Evolutionary conservation across 1,140 invertebrate species (phyloP).

Genomic region (Euglossa dilemma): DNA sequence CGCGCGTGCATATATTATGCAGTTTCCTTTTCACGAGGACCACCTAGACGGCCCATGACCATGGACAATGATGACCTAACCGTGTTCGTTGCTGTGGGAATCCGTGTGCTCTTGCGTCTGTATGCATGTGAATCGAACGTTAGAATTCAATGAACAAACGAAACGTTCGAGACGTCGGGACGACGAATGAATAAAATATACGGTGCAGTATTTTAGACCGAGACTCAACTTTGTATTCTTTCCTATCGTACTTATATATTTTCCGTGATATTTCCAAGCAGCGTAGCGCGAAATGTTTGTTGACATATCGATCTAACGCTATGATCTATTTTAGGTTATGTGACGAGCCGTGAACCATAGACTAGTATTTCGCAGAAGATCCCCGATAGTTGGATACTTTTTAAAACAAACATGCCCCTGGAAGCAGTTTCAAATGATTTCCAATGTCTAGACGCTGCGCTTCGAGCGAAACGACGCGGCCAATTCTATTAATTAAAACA

Average conservation of each 20-base stretch:
- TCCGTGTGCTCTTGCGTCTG: slow-evolving; percentile 7
- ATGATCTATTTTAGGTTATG: no score
- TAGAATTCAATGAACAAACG: slow-evolving; percentile 9
- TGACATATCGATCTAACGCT: no score
- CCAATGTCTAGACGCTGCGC: background rate
- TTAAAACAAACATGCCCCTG: no score
- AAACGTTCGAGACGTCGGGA: background rate
- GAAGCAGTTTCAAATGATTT: background rate
- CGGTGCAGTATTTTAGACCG: background rate
- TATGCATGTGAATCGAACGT: slow-evolving; percentile 10
- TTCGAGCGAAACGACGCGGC: background rate
- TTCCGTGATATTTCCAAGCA: background rate
- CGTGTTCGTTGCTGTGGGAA: slow-evolving; percentile 46
- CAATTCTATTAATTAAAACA: slow-evolving; percentile 11
- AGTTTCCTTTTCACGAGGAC: slow-evolving; percentile 68
- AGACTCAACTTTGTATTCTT: background rate
- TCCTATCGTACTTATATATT: background rate
- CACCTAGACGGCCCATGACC: slow-evolving; percentile 58
- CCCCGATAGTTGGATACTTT: no score
- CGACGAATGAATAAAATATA: slow-evolving; percentile 8
- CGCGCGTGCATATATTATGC: slow-evolving; percentile 62
- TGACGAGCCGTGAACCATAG: no score
- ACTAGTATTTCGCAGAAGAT: no score
- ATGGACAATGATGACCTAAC: slow-evolving; percentile 55
- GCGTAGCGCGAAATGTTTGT: background rate